phyloP scores from a whole-genome alignment of 2,797 vertebrate genomes.

The Picus viridis region DNA sequence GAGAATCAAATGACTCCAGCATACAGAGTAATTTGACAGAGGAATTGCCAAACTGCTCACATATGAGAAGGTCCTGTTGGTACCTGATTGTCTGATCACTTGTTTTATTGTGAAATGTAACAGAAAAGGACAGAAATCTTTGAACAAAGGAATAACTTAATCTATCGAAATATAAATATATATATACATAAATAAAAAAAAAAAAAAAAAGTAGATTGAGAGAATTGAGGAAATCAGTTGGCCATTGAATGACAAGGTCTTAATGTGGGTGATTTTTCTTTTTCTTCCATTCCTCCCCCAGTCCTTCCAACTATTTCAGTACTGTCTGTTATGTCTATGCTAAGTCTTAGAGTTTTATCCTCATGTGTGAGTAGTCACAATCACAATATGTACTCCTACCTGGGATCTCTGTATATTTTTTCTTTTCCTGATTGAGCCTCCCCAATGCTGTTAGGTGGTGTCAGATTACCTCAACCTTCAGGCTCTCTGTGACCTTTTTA shows the following conservation, averaged over 20 bases:
- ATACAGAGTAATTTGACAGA: not conserved
- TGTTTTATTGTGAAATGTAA: not conserved
- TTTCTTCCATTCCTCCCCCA: fast-evolving
- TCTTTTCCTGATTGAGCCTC: not conserved
- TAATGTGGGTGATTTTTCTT: not conserved
- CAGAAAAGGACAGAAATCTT: not conserved
- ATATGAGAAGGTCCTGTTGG: not conserved
- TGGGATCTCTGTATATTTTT: not conserved
- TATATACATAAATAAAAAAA: no score
- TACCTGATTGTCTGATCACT: not conserved
- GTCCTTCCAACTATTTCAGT: not conserved
- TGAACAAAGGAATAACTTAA: not conserved
- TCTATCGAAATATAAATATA: not conserved
- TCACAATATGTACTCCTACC: not conserved
- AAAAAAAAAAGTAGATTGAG: no score
- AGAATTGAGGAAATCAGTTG: not conserved
- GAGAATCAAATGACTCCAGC: not conserved
- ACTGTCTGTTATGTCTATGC: not conserved
- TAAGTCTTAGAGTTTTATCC: fast-evolving
- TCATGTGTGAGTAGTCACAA: not conserved
- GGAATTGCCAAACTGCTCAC: not conserved
- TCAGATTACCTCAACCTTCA: not conserved
- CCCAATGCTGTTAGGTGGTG: not conserved
- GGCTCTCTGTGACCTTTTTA: not conserved
- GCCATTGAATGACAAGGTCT: not conserved